Base-by-base conservation (phyloP, 2,797 vertebrate species). In the Gastrophryne carolinensis region DNA sequence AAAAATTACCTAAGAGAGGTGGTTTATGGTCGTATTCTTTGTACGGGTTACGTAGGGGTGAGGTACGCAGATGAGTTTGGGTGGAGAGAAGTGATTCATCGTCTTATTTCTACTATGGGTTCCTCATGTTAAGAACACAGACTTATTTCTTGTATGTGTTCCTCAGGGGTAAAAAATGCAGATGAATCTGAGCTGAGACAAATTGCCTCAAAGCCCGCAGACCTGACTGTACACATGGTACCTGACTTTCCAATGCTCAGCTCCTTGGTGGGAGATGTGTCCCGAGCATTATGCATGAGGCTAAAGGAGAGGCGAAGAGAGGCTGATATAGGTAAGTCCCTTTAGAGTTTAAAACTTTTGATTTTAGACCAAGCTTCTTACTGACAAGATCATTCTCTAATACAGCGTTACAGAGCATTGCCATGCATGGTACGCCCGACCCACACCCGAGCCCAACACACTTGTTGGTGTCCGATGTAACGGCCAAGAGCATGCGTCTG, bases 101-200 rank as follows among this genome's bases (percentile, higher is more conserved):
- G n/a, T n/a, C n/a, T n/a, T n/a, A n/a, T n/a, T n/a, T n/a, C n/a
- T n/a, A n/a, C n/a, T n/a, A n/a, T n/a, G n/a, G n/a, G n/a, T n/a
- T n/a, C n/a, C n/a, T n/a, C n/a, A n/a, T n/a, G n/a, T n/a, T n/a
- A n/a, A n/a, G n/a, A n/a, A n/a, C n/a, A n/a, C n/a, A n/a, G n/a
- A n/a, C n/a, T n/a, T n/a, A n/a, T n/a, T n/a, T n/a, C n/a, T n/a
- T 17, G 3, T 15, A 54, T 32, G 32, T 37, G 23, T 29, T 4
- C n/a, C 32, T 5, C 81, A 98, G 96, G 97, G 1, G 95, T 98
- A 79, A 98, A 98, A 86, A 98, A 98, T 0, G 96, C 96, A 0
- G 95, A 98, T 0, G 96, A 97, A 80, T 91, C 92, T 0, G 96
- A 99, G 82, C 80, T 98, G 80, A 90, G 87, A 72, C 93, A 97